Base-by-base conservation (phyloP, 2,113 vertebrate genomes). In the Toxostoma redivivum region DNA sequence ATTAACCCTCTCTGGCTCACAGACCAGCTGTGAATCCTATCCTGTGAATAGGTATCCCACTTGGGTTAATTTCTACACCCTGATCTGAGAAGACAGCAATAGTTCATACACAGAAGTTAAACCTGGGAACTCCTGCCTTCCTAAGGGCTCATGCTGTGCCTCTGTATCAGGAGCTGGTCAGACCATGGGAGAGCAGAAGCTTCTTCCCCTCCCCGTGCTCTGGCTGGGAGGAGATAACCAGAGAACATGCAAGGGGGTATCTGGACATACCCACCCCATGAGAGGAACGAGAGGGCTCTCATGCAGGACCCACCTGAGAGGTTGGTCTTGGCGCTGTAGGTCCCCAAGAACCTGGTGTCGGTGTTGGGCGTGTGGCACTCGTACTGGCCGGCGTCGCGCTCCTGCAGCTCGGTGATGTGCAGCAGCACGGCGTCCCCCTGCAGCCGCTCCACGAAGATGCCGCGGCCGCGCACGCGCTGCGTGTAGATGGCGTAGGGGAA, bases 401-500 rank as follows among this genome's bases (percentile, higher is more conserved):
- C 98, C 97, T 98, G 98, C 80, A 99, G 98, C 54, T 99, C 98
- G 23, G 97, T 98, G 98, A 99, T 99, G 97, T 99, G 99, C 70
- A 99, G 94, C 65, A 99, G 80, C 11, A 98, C 98, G 0, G 98
- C 98, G 65, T 99, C 98, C 5, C 98, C 96, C 90, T 97, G 98
- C 94, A 99, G 93, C 80, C 98, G 97, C 96, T 99, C 99, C 97
- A 99, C 97, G 6, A 98, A 99, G 98, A 99, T 99, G 87, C 99
- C 98, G 21, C 98, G 98, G 38, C 91, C 84, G 13, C 95, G 98
- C 87, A 99, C 99, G 0, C 99, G 98, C 92, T 98, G 98, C 19
- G 98, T 94, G 31, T 99, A 99, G 94, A 99, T 96, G 45, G 99
- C 98, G 2, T 99, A 99, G 54, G 99, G 98, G 92, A 99, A 99